Evolutionary conservation across 2,113 vertebrate genomes (phyloP).

Genomic region (Corapipo altera): DNA sequence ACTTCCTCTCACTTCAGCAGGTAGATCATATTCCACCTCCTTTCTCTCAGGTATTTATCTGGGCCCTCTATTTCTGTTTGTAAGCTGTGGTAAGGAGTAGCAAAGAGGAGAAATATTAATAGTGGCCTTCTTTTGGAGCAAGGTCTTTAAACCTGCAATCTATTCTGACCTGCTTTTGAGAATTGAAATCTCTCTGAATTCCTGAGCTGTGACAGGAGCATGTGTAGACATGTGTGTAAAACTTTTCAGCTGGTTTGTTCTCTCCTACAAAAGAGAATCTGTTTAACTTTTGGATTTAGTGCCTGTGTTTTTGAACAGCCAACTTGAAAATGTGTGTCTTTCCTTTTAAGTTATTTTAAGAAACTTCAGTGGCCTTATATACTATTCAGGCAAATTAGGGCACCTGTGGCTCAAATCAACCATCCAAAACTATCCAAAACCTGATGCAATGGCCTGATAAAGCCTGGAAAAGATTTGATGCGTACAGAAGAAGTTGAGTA

Average conservation of each 20-base stretch:
- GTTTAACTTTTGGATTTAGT: not conserved
- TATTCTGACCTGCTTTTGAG: slow-evolving; percentile 35
- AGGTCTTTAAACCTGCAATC: not conserved
- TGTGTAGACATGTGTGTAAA: slow-evolving; percentile 5
- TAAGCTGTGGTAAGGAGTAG: not conserved
- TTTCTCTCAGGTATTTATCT: not conserved
- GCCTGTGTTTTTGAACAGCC: not conserved
- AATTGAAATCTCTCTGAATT: slow-evolving; percentile 37
- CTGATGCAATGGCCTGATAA: not conserved
- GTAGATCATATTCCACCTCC: not conserved
- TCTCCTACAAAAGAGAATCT: slow-evolving; percentile 19
- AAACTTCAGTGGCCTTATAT: not conserved
- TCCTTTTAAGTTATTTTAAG: not conserved
- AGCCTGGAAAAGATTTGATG: not conserved
- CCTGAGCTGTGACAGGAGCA: slow-evolving; percentile 38
- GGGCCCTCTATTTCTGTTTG: not conserved
- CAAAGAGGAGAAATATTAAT: not conserved
- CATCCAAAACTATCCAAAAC: not conserved
- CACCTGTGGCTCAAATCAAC: not conserved
- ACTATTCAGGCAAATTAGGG: not conserved
- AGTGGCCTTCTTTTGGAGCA: not conserved
- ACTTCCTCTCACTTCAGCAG: not conserved
- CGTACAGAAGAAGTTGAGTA: not conserved
- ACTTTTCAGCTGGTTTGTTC: slow-evolving; percentile 24
- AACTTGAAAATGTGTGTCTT: not conserved